Evolutionary conservation across 2,888 invertebrate species (phyloP).

Genomic region (Metacarcinus magister): DNA sequence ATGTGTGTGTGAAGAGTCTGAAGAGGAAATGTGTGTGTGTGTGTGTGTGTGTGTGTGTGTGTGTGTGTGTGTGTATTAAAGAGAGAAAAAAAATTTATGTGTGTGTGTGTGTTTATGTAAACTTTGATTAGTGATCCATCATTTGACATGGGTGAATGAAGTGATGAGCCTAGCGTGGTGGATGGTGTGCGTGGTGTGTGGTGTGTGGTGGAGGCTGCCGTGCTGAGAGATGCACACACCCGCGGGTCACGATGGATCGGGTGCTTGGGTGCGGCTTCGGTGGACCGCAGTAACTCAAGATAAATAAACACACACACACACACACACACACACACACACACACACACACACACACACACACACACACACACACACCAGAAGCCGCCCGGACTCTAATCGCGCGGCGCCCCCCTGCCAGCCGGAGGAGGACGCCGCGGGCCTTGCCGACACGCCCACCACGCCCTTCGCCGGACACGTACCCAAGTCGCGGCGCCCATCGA

Average conservation of each 20-base stretch:
- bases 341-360: too few species aligned
- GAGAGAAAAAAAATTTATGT: too few species aligned
- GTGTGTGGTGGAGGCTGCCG: not conserved
- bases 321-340: too few species aligned
- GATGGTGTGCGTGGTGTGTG: not conserved
- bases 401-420: slow-evolving; percentile 35
- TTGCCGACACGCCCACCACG: not conserved
- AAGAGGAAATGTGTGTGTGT: not conserved
- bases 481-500: not conserved
- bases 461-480: not conserved
- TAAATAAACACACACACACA: slow-evolving; percentile 18
- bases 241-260: slow-evolving; percentile 20
- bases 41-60: not conserved
- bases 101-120: not conserved
- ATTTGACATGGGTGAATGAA: slow-evolving; percentile 1
- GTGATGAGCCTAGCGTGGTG: not conserved
- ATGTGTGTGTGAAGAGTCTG: not conserved
- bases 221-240: not conserved
- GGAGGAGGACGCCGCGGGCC: not conserved
- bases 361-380: not conserved
- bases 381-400: slow-evolving; percentile 17
- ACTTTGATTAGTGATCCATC: not conserved
- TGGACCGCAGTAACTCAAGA: slow-evolving; percentile 26
- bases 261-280: slow-evolving; percentile 33
- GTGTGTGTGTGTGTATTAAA: not conserved